Evolutionary conservation across 2,113 vertebrate genomes (phyloP).

Genomic region (Tinamus guttatus): DNA sequence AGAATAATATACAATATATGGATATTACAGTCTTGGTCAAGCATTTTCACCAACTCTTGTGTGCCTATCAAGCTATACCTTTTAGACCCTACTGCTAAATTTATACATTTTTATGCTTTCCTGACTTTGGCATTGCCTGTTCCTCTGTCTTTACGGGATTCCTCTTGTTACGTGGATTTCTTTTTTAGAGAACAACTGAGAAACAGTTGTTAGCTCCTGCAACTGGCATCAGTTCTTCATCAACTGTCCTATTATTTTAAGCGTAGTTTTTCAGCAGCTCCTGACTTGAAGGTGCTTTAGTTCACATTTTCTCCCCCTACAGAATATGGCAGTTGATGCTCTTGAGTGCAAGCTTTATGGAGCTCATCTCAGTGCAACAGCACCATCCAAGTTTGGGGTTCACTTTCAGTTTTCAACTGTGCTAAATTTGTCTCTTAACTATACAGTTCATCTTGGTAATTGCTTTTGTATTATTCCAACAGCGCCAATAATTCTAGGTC

Average conservation of each 20-base stretch:
- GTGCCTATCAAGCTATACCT: not conserved
- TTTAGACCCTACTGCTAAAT: not conserved
- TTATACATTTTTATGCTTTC: not conserved
- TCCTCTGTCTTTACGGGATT: not conserved
- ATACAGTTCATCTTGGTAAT: not conserved
- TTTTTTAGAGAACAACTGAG: not conserved
- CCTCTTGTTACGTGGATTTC: not conserved
- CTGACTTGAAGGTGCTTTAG: not conserved
- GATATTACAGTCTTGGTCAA: not conserved
- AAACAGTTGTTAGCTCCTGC: not conserved
- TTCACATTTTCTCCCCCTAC: not conserved
- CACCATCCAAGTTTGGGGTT: not conserved
- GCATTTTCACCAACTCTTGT: accelerated
- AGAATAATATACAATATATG: not conserved
- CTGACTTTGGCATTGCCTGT: not conserved
- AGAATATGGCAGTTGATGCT: not conserved
- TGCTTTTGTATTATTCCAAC: not conserved
- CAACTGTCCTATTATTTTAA: not conserved
- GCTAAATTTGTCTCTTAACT: not conserved
- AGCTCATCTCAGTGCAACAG: not conserved
- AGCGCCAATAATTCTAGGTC: not conserved
- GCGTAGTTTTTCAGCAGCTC: not conserved
- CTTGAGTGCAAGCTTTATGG: not conserved
- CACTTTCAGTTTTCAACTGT: not conserved
- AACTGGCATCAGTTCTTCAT: not conserved